Evolutionary conservation across 1,140 invertebrate species (phyloP).

Genomic region (Telenomus remus): DNA sequence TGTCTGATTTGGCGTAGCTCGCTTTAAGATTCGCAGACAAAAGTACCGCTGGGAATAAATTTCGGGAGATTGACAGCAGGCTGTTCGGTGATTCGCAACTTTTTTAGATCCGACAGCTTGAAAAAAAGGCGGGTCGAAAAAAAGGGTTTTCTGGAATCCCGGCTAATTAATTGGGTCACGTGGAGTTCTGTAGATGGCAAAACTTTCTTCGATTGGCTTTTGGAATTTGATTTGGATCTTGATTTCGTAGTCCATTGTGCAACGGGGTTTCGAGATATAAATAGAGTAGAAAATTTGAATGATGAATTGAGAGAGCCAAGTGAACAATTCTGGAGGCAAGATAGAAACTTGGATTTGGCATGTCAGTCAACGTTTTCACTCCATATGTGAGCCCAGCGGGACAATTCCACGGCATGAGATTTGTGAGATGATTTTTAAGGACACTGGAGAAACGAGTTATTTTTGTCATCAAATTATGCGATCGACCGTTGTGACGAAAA

Average conservation of each 20-base stretch:
- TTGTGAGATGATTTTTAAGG: neutral
- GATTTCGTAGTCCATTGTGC: too few species aligned
- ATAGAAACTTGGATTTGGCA: neutral
- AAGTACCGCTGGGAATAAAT: conserved; percentile 50
- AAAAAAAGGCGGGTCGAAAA: conserved; percentile 6
- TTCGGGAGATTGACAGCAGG: conserved; percentile 43
- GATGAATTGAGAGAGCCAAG: neutral
- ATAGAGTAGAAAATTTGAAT: too few species aligned
- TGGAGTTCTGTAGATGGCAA: too few species aligned
- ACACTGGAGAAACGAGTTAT: too few species aligned
- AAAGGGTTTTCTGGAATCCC: neutral
- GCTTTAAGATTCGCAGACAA: conserved; percentile 15
- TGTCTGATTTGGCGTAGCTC: conserved; percentile 6
- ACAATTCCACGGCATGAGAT: neutral
- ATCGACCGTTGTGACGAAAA: too few species aligned
- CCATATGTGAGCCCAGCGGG: neutral
- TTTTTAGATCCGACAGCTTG: conserved; percentile 26
- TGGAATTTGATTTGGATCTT: too few species aligned
- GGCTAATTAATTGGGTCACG: neutral
- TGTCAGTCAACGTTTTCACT: conserved; percentile 1
- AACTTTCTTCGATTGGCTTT: too few species aligned
- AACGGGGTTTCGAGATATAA: too few species aligned
- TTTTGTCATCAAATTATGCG: too few species aligned
- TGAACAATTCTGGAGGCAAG: neutral
- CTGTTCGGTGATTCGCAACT: conserved; percentile 37